Base-by-base conservation (phyloP, 2,113 vertebrate species). In the Cyphotilapia sp. region DNA sequence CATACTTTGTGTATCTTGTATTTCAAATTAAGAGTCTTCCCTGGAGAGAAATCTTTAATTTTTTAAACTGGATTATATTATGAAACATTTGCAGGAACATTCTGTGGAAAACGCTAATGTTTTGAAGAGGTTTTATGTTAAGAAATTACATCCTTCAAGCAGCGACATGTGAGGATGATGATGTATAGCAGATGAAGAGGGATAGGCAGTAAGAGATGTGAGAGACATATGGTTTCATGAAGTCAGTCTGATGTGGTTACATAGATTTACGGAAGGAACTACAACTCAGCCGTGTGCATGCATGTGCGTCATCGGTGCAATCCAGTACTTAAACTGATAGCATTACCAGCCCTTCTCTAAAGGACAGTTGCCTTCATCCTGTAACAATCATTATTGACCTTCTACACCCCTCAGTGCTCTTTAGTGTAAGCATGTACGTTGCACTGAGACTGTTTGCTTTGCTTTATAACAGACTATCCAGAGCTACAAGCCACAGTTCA, bases 401-500 rank as follows among this genome's bases (percentile, higher is more conserved):
- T 82, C 29, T 54, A 85, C 38, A 24, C 22, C 38, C 0, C 5
- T 84, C 51, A 61, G 19, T 42, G n/a, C 31, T 85, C 29, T 85
- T 71, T 61, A 45, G 88, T 81, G 54, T 80, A 35, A 88, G 54
- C 29, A 45, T 42, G 5, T 19, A 31, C 5, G 4, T 63, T 66
- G 24, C 8, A n/a, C 29, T 89, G 19, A 86, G 27, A 24, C 7
- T 69, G 1, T 78, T 14, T 85, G 45, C 54, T 82, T 35, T 85
- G 24, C 35, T 91, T 42, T 84, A 16, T 49, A 53, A 29, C 90
- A 97, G 97, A 95, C 95, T 1, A 93, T 97, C 76, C 90, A 92
- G 61, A 92, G 35, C 8, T 85, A 95, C 92, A 95, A 95, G 89
- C 96, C 97, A 1, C 91, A 93, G 47, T 97, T 97, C 80, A 86